Percentiles rank a stretch among this genome's conserved stretches.
Conservation (phyloP, 2,113 vertebrate genomes). For the Hippopotamus amphibius region DNA sequence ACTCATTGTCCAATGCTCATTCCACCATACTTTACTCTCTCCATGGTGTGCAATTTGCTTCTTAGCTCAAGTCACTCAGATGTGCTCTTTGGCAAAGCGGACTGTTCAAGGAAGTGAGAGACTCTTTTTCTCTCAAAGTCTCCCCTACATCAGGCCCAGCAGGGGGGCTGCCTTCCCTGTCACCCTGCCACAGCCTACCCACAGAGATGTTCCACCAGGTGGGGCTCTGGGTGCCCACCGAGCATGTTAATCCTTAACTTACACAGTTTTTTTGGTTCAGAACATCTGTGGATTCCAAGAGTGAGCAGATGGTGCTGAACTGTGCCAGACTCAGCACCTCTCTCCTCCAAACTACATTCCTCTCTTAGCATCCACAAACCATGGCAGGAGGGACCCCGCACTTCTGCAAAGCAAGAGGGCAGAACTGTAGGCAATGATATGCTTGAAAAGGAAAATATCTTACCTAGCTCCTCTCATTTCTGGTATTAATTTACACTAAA, state of each 20-base stretch:
- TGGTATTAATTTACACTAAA: slow-evolving; percentile 39
- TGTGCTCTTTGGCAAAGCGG: slow-evolving; percentile 70
- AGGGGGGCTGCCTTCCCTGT: background rate
- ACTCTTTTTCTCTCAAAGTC: background rate
- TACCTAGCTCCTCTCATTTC: background rate
- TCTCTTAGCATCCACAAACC: slow-evolving; percentile 20
- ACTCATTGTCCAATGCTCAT: slow-evolving; percentile 76
- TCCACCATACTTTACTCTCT: slow-evolving; percentile 75
- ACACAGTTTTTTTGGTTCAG: slow-evolving; percentile 67
- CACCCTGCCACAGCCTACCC: slow-evolving; percentile 24
- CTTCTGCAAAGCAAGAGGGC: slow-evolving; percentile 31
- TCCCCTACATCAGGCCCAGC: background rate
- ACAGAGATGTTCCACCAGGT: slow-evolving; percentile 41
- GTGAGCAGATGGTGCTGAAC: slow-evolving; percentile 74
- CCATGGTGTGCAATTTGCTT: slow-evolving; percentile 67
- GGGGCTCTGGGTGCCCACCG: slow-evolving; percentile 32
- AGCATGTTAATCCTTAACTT: slow-evolving; percentile 66
- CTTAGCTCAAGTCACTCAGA: slow-evolving; percentile 63
- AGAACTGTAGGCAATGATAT: background rate
- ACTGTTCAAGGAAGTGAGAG: slow-evolving; percentile 48
- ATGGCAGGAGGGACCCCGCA: background rate
- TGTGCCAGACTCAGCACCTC: slow-evolving; percentile 71
- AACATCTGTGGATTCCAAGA: slow-evolving; percentile 79
- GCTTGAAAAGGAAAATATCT: slow-evolving; percentile 48
- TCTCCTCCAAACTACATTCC: slow-evolving; percentile 47